Evolutionary conservation across 1,140 invertebrate species (phyloP).

Genomic region (Drosophila simulans): DNA sequence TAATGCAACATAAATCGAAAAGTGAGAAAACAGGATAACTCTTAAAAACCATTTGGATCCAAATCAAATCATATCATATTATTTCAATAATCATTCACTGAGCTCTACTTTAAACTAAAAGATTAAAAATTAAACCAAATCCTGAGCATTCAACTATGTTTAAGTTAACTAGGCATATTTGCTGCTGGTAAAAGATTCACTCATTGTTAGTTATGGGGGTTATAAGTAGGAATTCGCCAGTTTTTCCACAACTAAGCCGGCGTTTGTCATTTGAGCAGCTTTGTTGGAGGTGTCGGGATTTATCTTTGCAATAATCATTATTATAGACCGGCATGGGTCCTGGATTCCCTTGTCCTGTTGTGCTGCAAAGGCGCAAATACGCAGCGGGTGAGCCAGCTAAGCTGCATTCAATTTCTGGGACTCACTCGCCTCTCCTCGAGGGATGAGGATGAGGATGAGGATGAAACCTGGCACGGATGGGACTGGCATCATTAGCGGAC

Average conservation of each 20-base stretch:
- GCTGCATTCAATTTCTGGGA: constrained; percentile 71
- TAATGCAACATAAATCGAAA: background rate
- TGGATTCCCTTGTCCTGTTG: constrained; percentile 34
- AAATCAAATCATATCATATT: no score
- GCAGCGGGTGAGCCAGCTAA: constrained; percentile 75
- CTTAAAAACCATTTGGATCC: no score
- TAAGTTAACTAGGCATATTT: no score
- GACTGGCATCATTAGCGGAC: constrained; percentile 62
- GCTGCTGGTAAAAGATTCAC: no score
- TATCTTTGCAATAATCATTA: constrained; percentile 83
- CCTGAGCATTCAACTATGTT: no score
- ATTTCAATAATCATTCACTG: background rate
- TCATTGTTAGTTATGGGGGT: background rate
- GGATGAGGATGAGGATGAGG: constrained; percentile 52
- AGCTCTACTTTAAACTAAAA: no score
- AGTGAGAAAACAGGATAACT: background rate
- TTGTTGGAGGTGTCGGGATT: constrained; percentile 80
- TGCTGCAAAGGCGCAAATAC: constrained; percentile 77
- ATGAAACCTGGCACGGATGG: constrained; percentile 33
- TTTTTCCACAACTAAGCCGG: constrained; percentile 40
- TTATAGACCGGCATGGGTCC: constrained; percentile 57
- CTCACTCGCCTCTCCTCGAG: constrained; percentile 32
- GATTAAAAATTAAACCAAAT: no score
- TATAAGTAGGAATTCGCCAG: constrained; percentile 11
- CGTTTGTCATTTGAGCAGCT: constrained; percentile 80